phyloP scores from a whole-genome alignment of 2,888 invertebrate genomes.

The Colletes collaris region DNA sequence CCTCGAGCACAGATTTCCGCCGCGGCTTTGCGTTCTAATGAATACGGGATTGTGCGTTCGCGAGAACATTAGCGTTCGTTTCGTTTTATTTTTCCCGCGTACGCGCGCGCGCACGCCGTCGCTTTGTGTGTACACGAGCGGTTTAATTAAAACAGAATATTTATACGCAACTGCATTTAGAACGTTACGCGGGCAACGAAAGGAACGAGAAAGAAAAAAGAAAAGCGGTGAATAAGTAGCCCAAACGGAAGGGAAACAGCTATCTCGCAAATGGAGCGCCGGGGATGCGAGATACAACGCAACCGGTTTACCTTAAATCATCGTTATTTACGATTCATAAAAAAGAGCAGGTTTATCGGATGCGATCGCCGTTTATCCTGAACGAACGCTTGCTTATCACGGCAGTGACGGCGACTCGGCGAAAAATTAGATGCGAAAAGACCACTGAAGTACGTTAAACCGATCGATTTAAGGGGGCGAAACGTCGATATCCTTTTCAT shows the following conservation, averaged over 20 bases:
- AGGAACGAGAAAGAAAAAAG: background rate
- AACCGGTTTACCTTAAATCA: conserved; percentile 24
- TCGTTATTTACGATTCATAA: conserved; percentile 31
- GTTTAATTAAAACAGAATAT: conserved; percentile 55
- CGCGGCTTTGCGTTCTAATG: conserved; percentile 23
- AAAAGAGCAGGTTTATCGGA: conserved; percentile 8
- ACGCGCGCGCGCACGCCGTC: conserved; percentile 9
- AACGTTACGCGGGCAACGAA: conserved; percentile 1
- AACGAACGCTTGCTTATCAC: conserved; percentile 16
- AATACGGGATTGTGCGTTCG: conserved; percentile 39
- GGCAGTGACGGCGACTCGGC: background rate
- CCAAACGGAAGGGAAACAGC: background rate
- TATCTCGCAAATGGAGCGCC: conserved; percentile 3
- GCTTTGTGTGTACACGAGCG: conserved; percentile 18
- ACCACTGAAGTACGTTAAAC: background rate
- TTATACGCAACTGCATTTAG: conserved; percentile 40
- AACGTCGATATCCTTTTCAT: too few relatives aligned
- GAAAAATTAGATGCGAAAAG: conserved; percentile 4
- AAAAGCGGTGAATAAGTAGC: background rate
- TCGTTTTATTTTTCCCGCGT: conserved; percentile 23
- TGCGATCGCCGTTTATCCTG: conserved; percentile 13
- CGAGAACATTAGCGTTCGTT: conserved; percentile 28
- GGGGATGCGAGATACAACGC: background rate
- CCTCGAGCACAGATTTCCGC: conserved; percentile 14
- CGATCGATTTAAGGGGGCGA: too few relatives aligned